Evolutionary conservation across 2,888 invertebrate genomes (phyloP).

Genomic region (Synanthedon myopaeformis): DNA sequence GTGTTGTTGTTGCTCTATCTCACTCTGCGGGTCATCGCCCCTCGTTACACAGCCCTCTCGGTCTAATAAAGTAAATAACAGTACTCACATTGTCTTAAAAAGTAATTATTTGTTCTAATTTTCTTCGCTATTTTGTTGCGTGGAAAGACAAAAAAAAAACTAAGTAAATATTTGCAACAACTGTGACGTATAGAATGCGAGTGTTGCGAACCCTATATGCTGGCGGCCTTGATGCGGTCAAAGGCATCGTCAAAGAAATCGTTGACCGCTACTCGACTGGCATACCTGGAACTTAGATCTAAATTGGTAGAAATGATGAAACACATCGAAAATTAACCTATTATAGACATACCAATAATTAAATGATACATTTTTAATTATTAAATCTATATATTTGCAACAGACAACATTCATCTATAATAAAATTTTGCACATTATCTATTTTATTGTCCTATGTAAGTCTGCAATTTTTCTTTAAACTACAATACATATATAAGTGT

Average conservation of each 20-base stretch:
- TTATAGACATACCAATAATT: too few species aligned
- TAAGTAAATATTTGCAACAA: neutral
- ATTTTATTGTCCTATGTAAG: too few species aligned
- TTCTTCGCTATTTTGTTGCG: neutral
- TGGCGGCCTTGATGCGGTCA: constrained; percentile 60
- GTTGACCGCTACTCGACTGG: constrained; percentile 44
- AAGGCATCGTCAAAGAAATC: constrained; percentile 44
- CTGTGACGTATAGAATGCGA: constrained; percentile 14
- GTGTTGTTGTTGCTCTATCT: constrained; percentile 64
- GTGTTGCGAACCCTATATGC: constrained; percentile 39
- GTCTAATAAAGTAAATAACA: constrained; percentile 48
- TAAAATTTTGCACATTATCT: too few species aligned
- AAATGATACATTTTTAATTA: too few species aligned
- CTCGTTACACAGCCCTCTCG: constrained; percentile 49
- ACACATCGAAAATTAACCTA: too few species aligned
- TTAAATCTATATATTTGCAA: too few species aligned
- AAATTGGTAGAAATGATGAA: constrained; percentile 17
- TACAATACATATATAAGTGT: too few species aligned
- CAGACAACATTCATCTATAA: too few species aligned
- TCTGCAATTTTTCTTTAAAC: too few species aligned
- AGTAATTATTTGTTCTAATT: neutral
- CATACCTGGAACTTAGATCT: constrained; percentile 29
- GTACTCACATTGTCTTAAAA: constrained; percentile 19
- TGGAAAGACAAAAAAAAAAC: too few species aligned
- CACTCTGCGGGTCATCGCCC: constrained; percentile 61